Conservation (phyloP, 2,888 invertebrate species). For the Trissolcus brochymenae region DNA sequence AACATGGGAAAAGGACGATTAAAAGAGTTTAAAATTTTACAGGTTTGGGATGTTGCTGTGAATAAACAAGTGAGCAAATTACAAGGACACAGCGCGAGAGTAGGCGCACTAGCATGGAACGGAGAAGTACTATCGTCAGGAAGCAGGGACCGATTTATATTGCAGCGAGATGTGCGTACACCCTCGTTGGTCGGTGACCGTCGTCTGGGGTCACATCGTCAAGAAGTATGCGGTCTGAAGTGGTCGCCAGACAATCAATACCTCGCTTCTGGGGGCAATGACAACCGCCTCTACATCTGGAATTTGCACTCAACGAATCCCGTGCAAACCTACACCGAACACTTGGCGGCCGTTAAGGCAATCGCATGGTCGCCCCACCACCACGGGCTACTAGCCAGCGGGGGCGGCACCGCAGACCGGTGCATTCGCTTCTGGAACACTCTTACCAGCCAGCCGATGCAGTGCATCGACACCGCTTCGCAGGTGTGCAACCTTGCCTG, state of each 20-base stretch:
- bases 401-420: conserved; percentile 97
- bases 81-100: conserved; percentile 90
- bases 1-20: neutral
- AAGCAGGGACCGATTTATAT: conserved; percentile 84
- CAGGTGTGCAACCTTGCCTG: conserved; percentile 96
- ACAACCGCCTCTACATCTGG: conserved; percentile 97
- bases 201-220: conserved; percentile 86
- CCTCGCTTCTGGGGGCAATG: conserved; percentile 97
- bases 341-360: conserved; percentile 95
- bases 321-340: conserved; percentile 82
- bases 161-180: conserved; percentile 89
- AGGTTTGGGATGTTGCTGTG: conserved; percentile 62
- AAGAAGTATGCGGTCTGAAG: conserved; percentile 93
- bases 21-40: neutral
- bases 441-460: conserved; percentile 94
- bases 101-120: conserved; percentile 95
- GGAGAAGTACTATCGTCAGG: conserved; percentile 90
- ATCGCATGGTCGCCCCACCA: conserved; percentile 99
- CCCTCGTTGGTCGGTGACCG: conserved; percentile 83
- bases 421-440: conserved; percentile 92
- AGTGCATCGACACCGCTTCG: conserved; percentile 96
- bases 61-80: conserved; percentile 84
- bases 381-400: conserved; percentile 91
- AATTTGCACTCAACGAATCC: conserved; percentile 78
- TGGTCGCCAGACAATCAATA: conserved; percentile 97